A percentile compares a stretch with the other conserved stretches of the same genome.
Conservation (phyloP, 2,888 invertebrate genomes). For the Alsophila aescularia region DNA sequence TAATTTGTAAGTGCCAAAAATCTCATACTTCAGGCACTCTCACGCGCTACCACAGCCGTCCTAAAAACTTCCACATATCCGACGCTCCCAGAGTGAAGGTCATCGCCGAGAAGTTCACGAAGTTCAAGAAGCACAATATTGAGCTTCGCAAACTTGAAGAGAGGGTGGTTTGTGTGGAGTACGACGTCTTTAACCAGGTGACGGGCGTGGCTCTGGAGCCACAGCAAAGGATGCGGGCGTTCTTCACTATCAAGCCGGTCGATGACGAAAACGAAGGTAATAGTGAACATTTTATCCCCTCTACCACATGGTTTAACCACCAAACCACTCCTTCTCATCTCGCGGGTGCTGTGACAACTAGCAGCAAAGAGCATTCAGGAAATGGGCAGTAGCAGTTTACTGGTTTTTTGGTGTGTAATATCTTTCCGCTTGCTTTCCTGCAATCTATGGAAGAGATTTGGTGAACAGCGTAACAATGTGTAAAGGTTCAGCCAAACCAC, state of each 20-base stretch:
- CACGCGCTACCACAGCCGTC: slow-evolving; percentile 19
- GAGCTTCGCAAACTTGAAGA: slow-evolving; percentile 69
- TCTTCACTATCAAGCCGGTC: slow-evolving; percentile 62
- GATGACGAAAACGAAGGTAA: slow-evolving; percentile 30
- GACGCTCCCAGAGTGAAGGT: slow-evolving; percentile 64
- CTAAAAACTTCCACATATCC: slow-evolving; percentile 55
- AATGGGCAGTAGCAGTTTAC: no score
- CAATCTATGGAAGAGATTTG: no score
- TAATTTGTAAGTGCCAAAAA: no score
- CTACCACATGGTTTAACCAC: no score
- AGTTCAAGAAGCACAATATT: slow-evolving; percentile 60
- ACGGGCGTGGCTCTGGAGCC: slow-evolving; percentile 36
- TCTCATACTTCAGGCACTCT: slow-evolving; percentile 21
- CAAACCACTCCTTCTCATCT: no score
- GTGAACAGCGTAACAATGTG: no score
- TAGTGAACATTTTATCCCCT: no score
- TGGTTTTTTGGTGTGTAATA: no score
- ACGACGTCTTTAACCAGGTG: slow-evolving; percentile 57
- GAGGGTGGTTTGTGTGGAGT: slow-evolving; percentile 70
- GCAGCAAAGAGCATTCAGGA: no score
- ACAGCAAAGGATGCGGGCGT: slow-evolving; percentile 64
- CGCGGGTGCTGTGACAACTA: no score
- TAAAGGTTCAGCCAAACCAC: no score
- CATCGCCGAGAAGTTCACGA: slow-evolving; percentile 67
- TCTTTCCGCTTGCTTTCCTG: no score